Evolutionary conservation across 1,140 invertebrate genomes (phyloP).

Genomic region (Uloborus diversus): DNA sequence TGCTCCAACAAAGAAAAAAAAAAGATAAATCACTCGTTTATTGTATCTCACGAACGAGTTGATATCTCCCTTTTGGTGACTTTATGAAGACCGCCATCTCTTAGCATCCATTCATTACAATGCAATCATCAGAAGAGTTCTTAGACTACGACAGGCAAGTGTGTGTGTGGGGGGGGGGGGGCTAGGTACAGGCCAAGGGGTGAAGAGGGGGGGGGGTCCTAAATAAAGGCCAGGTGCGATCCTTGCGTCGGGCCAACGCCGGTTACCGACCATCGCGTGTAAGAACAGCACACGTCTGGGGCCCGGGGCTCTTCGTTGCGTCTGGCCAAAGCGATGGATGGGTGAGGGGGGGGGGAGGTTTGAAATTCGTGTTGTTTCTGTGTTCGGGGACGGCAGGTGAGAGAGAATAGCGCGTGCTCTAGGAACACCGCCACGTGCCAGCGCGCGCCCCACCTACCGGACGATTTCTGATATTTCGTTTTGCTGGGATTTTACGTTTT

Average conservation of each 20-base stretch:
- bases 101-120: background rate
- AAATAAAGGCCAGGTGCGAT: constrained; percentile 24
- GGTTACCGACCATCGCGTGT: constrained; percentile 29
- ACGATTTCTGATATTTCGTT: background rate
- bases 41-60: background rate
- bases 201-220: background rate
- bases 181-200: background rate
- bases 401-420: constrained; percentile 13
- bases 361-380: background rate
- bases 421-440: constrained; percentile 32
- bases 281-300: constrained; percentile 12
- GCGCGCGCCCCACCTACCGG: background rate
- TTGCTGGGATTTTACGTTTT: constrained; percentile 9
- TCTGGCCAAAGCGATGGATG: background rate
- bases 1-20: background rate
- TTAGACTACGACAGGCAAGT: background rate
- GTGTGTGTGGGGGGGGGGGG: background rate
- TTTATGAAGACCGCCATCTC: background rate
- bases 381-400: constrained; percentile 17
- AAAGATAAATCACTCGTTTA: background rate
- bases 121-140: background rate
- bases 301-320: background rate
- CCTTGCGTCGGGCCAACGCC: background rate
- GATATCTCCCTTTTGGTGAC: no score
- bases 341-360: background rate